Conservation (phyloP, 2,797 vertebrate genomes). For the Onychomys leucogaster region DNA sequence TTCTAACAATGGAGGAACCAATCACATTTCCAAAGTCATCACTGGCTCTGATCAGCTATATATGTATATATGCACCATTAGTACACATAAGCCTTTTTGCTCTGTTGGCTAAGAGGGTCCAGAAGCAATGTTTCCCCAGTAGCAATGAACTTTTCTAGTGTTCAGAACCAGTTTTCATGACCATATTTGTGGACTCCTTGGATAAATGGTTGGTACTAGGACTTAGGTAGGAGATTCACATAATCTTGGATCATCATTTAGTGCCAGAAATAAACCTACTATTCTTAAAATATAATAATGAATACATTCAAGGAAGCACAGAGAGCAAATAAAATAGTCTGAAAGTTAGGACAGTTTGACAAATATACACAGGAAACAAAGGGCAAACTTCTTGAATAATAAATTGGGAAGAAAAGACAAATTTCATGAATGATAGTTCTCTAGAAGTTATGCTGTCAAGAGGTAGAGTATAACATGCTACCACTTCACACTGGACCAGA, state of each 20-base stretch:
- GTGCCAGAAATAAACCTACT: neutral
- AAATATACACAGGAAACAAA: neutral
- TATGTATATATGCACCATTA: neutral
- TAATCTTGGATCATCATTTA: neutral
- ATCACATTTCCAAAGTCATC: conserved; percentile 49
- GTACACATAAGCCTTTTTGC: neutral
- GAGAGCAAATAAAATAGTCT: neutral
- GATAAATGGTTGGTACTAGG: neutral
- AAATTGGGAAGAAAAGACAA: neutral
- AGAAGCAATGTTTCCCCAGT: neutral
- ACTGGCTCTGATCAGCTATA: conserved; percentile 29
- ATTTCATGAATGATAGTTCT: neutral
- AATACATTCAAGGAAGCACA: neutral
- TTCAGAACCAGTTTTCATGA: neutral
- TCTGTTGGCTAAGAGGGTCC: neutral
- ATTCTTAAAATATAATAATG: neutral
- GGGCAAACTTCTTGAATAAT: neutral
- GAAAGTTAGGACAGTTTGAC: neutral
- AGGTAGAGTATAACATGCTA: neutral
- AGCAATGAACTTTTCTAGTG: neutral
- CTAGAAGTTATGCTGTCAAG: neutral
- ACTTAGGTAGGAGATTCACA: neutral
- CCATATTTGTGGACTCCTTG: neutral
- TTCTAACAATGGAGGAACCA: conserved; percentile 57
- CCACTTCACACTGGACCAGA: neutral